A percentile compares a stretch with the other conserved stretches of the same genome.
These are phyloP conservation scores for Cryptophagus acutangulus DNA, from an alignment of 2,888 invertebrate species.

Conservation along the genomic window DNA sequence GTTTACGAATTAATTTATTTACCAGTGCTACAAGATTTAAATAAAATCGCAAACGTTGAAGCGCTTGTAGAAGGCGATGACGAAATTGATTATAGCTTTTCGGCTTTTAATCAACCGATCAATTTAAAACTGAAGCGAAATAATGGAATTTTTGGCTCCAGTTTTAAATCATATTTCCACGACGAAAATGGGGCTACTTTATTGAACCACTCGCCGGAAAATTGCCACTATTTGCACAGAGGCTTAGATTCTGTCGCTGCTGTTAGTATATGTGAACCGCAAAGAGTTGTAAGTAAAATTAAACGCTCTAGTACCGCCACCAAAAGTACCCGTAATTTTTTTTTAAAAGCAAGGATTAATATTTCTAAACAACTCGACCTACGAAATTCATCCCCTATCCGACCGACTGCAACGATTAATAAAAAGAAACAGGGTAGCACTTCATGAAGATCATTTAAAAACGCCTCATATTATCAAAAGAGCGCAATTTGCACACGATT, in stretches of 20 bases:
- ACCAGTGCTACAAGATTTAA: constrained; percentile 45
- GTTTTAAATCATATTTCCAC: constrained; percentile 58
- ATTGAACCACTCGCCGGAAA: constrained; percentile 39
- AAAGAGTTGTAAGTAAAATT: constrained; percentile 55
- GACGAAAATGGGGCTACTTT: constrained; percentile 44
- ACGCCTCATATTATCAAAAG: constrained; percentile 58
- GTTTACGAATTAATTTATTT: constrained; percentile 61
- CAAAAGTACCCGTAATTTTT: neutral
- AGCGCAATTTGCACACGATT: constrained; percentile 49
- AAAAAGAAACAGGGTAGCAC: constrained; percentile 39
- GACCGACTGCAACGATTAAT: constrained; percentile 41
- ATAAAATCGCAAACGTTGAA: constrained; percentile 25
- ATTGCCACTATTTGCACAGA: constrained; percentile 63
- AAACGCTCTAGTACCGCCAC: neutral
- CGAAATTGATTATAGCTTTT: constrained; percentile 55
- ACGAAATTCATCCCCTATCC: constrained; percentile 64
- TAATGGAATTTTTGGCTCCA: constrained; percentile 55
- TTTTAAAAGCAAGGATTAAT: constrained; percentile 61
- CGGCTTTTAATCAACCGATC: constrained; percentile 60
- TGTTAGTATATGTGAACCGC: constrained; percentile 61
- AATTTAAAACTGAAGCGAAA: constrained; percentile 61
- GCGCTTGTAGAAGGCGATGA: constrained; percentile 43
- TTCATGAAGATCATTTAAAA: constrained; percentile 22
- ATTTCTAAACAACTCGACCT: constrained; percentile 61
- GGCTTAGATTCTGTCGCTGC: constrained; percentile 59